Conservation (phyloP, 2,113 vertebrate species). For the Turnix velox region DNA sequence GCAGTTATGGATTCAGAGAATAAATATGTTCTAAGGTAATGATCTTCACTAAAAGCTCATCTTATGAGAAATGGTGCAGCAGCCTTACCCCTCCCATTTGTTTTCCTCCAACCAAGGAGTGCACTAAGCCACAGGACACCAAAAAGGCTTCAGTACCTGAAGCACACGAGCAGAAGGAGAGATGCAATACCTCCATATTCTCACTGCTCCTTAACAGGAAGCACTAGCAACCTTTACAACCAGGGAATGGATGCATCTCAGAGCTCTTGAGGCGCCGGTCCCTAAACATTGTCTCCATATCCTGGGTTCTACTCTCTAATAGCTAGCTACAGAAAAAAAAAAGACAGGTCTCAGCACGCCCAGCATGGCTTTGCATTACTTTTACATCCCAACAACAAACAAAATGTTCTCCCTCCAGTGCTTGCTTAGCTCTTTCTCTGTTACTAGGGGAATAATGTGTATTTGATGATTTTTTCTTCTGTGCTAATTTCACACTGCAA, state of each 20-base stretch:
- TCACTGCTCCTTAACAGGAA: background rate
- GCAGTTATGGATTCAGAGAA: background rate
- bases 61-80: background rate
- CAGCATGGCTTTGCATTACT: background rate
- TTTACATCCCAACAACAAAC: background rate
- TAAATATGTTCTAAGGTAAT: background rate
- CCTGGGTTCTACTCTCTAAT: background rate
- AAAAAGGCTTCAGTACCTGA: background rate
- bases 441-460: background rate
- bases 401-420: background rate
- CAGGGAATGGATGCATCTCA: fast-evolving
- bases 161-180: background rate
- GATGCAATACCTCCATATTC: background rate
- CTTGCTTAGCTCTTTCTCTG: background rate
- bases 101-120: background rate
- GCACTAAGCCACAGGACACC: background rate
- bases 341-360: background rate
- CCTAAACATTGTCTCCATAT: background rate
- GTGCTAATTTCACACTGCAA: background rate
- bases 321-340: background rate
- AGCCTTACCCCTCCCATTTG: background rate
- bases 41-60: background rate
- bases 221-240: background rate
- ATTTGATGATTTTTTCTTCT: background rate
- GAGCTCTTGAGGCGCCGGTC: background rate